Evolutionary conservation across 2,888 invertebrate genomes (phyloP).

Genomic region (Phragmatobia fuliginosa): DNA sequence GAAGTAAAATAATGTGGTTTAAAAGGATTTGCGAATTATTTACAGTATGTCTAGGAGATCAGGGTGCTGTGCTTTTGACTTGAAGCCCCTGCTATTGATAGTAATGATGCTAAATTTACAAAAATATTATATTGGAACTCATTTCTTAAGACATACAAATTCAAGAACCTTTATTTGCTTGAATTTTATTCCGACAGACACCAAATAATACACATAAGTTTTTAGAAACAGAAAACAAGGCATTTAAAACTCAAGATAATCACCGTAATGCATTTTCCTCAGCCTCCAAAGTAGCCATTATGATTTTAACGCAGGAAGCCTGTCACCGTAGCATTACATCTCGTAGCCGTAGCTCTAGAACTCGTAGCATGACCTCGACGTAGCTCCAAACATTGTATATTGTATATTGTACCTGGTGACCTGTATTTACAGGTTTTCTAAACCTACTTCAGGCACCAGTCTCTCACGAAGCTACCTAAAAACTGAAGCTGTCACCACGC

Average conservation of each 20-base stretch:
- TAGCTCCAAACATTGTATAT: conserved; percentile 36
- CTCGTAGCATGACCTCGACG: conserved; percentile 40
- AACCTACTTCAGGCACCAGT: too few species aligned
- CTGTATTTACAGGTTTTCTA: too few species aligned
- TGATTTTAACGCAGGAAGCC: conserved; percentile 18
- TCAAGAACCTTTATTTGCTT: neutral
- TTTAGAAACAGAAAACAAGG: neutral
- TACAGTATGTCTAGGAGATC: neutral
- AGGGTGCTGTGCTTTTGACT: neutral
- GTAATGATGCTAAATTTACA: too few species aligned
- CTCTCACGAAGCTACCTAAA: too few species aligned
- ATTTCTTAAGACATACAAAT: neutral
- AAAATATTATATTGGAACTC: too few species aligned
- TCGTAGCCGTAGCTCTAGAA: conserved; percentile 22
- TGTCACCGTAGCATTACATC: conserved; percentile 20
- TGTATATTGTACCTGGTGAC: too few species aligned
- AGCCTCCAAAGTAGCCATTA: conserved; percentile 19
- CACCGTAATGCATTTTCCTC: conserved; percentile 17
- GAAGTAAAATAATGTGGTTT: neutral
- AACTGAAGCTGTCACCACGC: too few species aligned
- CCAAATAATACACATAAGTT: neutral
- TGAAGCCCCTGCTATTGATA: neutral
- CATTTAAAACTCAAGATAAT: conserved; percentile 15
- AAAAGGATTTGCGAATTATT: neutral
- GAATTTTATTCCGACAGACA: neutral